These are phyloP conservation scores for Cepphus grylle DNA, from an alignment of 2,113 vertebrate species.

Conservation along the genomic window DNA sequence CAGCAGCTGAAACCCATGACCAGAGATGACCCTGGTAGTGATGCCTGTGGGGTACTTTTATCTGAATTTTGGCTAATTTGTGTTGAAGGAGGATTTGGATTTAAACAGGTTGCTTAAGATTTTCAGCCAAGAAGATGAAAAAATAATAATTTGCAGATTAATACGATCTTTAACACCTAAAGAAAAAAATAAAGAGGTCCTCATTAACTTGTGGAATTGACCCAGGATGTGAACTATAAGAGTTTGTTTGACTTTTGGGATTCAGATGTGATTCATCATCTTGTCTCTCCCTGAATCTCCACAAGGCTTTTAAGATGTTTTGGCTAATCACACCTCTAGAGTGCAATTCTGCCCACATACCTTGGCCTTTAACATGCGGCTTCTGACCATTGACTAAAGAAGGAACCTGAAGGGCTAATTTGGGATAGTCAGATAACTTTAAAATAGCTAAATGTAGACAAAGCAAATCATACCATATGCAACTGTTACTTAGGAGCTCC, in stretches of 20 bases:
- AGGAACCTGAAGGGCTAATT: background rate
- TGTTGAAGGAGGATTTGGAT: background rate
- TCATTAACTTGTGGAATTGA: background rate
- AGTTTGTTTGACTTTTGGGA: background rate
- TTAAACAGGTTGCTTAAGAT: background rate
- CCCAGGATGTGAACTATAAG: background rate
- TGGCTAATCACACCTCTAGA: background rate
- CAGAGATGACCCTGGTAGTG: background rate
- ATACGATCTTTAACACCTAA: background rate
- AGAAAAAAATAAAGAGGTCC: background rate
- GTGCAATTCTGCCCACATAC: background rate
- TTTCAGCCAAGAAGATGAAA: background rate
- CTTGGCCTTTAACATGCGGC: background rate
- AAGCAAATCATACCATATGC: background rate
- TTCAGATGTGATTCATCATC: background rate
- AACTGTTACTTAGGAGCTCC: background rate
- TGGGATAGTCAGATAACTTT: background rate
- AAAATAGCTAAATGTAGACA: background rate
- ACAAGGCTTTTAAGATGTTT: background rate
- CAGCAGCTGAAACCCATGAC: background rate
- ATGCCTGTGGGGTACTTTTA: background rate
- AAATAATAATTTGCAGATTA: background rate
- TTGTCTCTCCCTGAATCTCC: background rate
- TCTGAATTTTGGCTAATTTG: background rate
- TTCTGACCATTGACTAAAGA: background rate